Evolutionary conservation across 1,140 invertebrate genomes (phyloP), one percentile per base, ranked within the genome.

Genomic region (Lerema accius): DNA sequence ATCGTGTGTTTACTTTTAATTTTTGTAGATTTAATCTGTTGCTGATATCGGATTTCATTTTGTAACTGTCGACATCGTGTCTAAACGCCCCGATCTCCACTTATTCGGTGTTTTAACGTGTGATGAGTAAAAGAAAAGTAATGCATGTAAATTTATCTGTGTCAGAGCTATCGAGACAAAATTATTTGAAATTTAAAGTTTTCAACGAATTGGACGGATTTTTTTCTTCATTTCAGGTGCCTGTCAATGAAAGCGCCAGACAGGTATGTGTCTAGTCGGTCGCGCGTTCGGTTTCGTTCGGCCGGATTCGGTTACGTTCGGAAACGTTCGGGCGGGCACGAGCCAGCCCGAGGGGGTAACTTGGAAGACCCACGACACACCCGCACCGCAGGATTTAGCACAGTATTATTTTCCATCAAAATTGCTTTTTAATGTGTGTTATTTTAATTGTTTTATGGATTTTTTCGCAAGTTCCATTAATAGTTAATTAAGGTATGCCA

Each of bases 241-340:
- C 92, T 93, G 93, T 93, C 93, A 92, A 93, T 93, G 92, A 93
- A 93, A 92, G 92, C 93, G 92, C 93, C 92, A 88, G 93, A 93
- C 91, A 93, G 92, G 93, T 93, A 93, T 92, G 90, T 90, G 80
- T 70, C 84, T 88, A 88, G 75, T 85, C 84, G 79, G 71, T 83
- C 81, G 77, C 85, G 83, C 85, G 78, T 84, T 86, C 79, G 79
- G 79, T 90, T 84, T 84, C 83, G 80, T 84, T 87, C 82, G 80
- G 78, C 80, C 80, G 78, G 73, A 76, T 80, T 84, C 84, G 82
- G 82, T 86, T 77, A 69, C 84, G 83, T 84, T 84, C 77, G 80
- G 78, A 77, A 78, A 78, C 82, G 83, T 82, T 83, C 84, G 81
- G 73, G 76, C 76, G 69, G 67, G 78, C 71, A 78, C 69, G 79